Conservation (phyloP, 2,797 vertebrate genomes). For the Harpagifer antarcticus region DNA sequence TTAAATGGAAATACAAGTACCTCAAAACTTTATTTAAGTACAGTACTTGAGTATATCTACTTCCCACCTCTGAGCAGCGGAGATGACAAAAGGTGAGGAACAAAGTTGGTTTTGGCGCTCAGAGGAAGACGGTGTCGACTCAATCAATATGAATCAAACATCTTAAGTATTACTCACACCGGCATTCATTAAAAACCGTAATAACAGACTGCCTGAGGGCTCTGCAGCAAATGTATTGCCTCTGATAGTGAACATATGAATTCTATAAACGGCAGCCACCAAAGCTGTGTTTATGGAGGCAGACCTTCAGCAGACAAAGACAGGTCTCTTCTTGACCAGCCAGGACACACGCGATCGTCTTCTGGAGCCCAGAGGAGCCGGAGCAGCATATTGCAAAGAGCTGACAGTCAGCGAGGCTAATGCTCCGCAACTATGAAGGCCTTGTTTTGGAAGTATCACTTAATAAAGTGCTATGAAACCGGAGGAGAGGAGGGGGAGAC, state of each 20-base stretch:
- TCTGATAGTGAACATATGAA: slow-evolving; percentile 58
- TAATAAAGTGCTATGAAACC: slow-evolving; percentile 78
- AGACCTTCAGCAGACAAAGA: slow-evolving; percentile 73
- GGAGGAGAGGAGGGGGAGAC: slow-evolving; percentile 56
- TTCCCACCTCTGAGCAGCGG: too few relatives aligned
- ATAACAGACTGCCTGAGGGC: slow-evolving; percentile 50
- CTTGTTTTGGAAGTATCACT: slow-evolving; percentile 75
- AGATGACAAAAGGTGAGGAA: neutral
- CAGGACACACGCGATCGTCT: slow-evolving; percentile 71
- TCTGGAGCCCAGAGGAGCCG: too few relatives aligned
- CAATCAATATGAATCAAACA: slow-evolving; percentile 28
- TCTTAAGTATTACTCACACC: slow-evolving; percentile 47
- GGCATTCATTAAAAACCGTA: slow-evolving; percentile 59
- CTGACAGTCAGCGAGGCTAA: slow-evolving; percentile 76
- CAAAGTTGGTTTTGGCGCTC: neutral
- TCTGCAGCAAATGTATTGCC: slow-evolving; percentile 49
- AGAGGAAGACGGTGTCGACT: neutral
- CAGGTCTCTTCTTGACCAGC: slow-evolving; percentile 72
- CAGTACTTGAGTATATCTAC: too few relatives aligned
- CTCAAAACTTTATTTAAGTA: too few relatives aligned
- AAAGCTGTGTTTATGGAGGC: slow-evolving; percentile 65
- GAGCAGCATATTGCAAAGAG: slow-evolving; percentile 80
- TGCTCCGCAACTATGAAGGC: slow-evolving; percentile 64
- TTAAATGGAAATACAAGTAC: too few relatives aligned
- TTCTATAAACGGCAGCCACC: slow-evolving; percentile 49